Evolutionary conservation across 2,113 vertebrate genomes (phyloP).

Genomic region (Myotis yumanensis): DNA sequence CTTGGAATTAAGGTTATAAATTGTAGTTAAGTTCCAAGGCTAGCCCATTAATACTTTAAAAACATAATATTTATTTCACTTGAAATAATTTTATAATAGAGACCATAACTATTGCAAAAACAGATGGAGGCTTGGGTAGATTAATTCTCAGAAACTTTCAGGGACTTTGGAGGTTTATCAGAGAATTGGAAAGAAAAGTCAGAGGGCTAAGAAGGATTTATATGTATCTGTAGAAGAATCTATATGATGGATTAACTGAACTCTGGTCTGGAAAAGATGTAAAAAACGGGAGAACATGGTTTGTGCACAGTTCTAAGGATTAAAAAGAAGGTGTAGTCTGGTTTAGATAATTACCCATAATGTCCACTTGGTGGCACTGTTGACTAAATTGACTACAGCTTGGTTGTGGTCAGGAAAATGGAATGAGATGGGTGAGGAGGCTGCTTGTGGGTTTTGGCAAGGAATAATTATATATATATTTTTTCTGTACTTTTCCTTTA

Average conservation of each 20-base stretch:
- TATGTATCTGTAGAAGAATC: neutral
- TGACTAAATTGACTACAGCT: conserved; percentile 48
- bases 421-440: neutral
- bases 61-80: conserved; percentile 3
- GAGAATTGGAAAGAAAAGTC: neutral
- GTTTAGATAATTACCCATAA: neutral
- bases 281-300: neutral
- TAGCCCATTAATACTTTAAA: neutral
- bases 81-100: conserved; percentile 1
- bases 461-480: neutral
- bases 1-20: conserved; percentile 15
- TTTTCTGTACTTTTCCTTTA: neutral
- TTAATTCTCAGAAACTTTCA: conserved; percentile 2
- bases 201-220: neutral
- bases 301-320: neutral
- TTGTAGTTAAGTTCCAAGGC: conserved; percentile 1
- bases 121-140: neutral
- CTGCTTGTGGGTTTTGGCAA: neutral
- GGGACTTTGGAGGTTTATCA: neutral
- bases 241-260: neutral
- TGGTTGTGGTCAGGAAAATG: neutral
- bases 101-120: neutral
- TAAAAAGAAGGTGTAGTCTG: neutral
- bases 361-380: conserved; percentile 35
- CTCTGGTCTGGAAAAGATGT: neutral